A percentile compares a stretch with the other conserved stretches of the same genome.
phyloP scores from a whole-genome alignment of 2,888 invertebrate species.

The Antheraea assamensis region DNA sequence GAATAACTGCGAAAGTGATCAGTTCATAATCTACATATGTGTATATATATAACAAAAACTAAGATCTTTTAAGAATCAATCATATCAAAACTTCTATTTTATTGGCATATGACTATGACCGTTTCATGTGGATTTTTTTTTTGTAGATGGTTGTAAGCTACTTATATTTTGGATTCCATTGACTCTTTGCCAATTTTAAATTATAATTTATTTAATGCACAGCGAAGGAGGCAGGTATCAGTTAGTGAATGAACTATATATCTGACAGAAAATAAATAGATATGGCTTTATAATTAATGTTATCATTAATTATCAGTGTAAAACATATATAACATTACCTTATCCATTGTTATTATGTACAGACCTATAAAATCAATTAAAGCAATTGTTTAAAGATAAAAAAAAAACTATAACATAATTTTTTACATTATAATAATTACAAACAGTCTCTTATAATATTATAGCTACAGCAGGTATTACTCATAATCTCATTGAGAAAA shows the following conservation, averaged over 20 bases:
- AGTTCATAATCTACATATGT: no score
- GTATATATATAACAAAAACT: no score
- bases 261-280: neutral
- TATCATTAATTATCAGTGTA: neutral
- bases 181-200: no score
- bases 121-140: no score
- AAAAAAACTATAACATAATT: neutral
- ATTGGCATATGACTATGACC: no score
- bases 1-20: no score
- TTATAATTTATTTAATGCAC: no score
- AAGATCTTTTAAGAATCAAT: no score
- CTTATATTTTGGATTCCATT: no score
- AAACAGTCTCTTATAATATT: neutral
- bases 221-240: neutral
- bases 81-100: no score
- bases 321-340: constrained; percentile 28
- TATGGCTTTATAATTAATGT: constrained; percentile 18
- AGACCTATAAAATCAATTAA: constrained; percentile 36
- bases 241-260: neutral
- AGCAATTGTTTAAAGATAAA: constrained; percentile 14
- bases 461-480: neutral
- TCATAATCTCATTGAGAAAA: no score
- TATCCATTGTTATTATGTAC: constrained; percentile 28
- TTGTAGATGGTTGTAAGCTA: no score
- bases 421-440: neutral